Evolutionary conservation across 2,113 vertebrate genomes (phyloP).

Genomic region (Neotoma lepida): DNA sequence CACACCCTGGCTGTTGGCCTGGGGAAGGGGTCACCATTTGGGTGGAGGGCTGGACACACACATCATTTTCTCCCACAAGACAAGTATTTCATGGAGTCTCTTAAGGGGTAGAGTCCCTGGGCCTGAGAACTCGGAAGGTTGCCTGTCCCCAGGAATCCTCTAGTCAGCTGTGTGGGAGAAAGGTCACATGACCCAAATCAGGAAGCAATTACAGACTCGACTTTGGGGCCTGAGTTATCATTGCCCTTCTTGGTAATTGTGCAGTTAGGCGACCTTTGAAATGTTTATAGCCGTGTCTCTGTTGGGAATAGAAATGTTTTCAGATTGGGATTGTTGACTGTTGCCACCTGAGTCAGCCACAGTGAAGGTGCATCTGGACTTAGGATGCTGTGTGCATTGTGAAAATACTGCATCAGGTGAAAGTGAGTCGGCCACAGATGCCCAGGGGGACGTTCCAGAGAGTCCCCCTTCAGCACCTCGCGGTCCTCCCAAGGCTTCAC

Average conservation of each 20-base stretch:
- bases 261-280: constrained; percentile 15
- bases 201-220: background rate
- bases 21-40: background rate
- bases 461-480: background rate
- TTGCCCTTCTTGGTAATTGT: background rate
- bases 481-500: background rate
- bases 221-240: background rate
- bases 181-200: background rate
- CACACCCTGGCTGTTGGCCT: too few species aligned
- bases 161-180: background rate
- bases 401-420: fast-evolving
- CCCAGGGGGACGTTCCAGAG: background rate
- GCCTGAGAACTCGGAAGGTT: background rate
- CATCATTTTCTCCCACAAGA: fast-evolving
- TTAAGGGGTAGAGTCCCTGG: background rate
- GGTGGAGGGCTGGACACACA: background rate
- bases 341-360: background rate
- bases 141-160: background rate
- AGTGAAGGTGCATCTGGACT: background rate
- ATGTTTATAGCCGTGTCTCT: background rate
- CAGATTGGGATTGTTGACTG: background rate
- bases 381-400: background rate
- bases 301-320: background rate
- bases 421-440: background rate
- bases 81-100: background rate